Percentiles rank a stretch among this genome's conserved stretches.
Evolutionary conservation across 1,140 invertebrate species (phyloP).

Genomic region (Frieseomelitta varia): DNA sequence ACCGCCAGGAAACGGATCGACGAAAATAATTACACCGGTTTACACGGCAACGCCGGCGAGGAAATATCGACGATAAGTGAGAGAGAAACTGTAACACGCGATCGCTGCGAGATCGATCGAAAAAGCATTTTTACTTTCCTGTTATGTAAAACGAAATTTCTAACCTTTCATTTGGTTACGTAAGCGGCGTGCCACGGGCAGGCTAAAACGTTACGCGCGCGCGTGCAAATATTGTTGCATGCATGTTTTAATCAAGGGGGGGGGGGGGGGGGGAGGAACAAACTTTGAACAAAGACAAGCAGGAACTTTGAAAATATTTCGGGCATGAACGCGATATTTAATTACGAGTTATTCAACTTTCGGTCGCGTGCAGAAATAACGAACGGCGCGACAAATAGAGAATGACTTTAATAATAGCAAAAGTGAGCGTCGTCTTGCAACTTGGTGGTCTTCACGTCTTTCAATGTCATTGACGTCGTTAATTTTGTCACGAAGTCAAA

Average conservation of each 20-base stretch:
- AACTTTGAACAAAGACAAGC: neutral
- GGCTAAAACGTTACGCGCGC: neutral
- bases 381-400: too few species aligned
- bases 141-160: slow-evolving; percentile 49
- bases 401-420: too few species aligned
- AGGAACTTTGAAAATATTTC: neutral
- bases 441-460: too few species aligned
- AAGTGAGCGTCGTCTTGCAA: too few species aligned
- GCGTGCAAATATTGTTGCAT: neutral
- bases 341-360: too few species aligned
- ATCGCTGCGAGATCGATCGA: neutral
- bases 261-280: neutral
- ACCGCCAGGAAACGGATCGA: neutral
- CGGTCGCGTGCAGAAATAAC: too few species aligned
- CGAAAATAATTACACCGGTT: slow-evolving; percentile 18
- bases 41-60: neutral
- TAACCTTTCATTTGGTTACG: slow-evolving; percentile 48
- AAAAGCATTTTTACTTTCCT: slow-evolving; percentile 25
- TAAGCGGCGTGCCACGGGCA: slow-evolving; percentile 8
- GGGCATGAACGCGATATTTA: neutral
- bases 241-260: neutral
- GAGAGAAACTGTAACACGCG: neutral
- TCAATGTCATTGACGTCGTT: too few species aligned
- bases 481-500: too few species aligned
- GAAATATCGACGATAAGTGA: neutral